Evolutionary conservation across 2,888 invertebrate species (phyloP).

Genomic region (Hypena proboscidalis): DNA sequence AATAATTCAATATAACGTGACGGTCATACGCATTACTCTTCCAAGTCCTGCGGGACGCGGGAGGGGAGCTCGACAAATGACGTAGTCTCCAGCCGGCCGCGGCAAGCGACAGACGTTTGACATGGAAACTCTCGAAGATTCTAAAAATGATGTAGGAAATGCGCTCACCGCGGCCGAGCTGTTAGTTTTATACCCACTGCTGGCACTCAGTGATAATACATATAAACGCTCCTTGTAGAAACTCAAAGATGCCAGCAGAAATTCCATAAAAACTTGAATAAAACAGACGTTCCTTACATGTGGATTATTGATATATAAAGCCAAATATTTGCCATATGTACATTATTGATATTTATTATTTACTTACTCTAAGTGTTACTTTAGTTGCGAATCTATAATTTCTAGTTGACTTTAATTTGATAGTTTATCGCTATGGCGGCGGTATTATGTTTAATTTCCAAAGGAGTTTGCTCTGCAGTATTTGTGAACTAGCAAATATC

Average conservation of each 20-base stretch:
- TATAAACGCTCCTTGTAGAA: slow-evolving; percentile 26
- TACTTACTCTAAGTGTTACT: slow-evolving; percentile 59
- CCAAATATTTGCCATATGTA: slow-evolving; percentile 84
- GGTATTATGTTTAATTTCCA: slow-evolving; percentile 46
- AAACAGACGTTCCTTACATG: slow-evolving; percentile 53
- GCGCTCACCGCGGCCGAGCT: slow-evolving; percentile 6
- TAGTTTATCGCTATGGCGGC: slow-evolving; percentile 36
- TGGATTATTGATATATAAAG: slow-evolving; percentile 70
- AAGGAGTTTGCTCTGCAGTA: slow-evolving; percentile 76
- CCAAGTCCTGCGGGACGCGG: too few species aligned
- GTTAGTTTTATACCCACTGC: slow-evolving; percentile 38
- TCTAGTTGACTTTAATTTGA: slow-evolving; percentile 47
- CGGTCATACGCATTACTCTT: too few species aligned
- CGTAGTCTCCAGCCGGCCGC: too few species aligned
- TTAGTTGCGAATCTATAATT: slow-evolving; percentile 59
- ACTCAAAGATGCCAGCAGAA: slow-evolving; percentile 30
- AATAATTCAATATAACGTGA: too few species aligned
- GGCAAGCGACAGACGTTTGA: too few species aligned
- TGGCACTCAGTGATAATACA: slow-evolving; percentile 43
- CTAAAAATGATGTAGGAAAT: too few species aligned
- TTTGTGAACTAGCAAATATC: slow-evolving; percentile 78
- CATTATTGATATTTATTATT: slow-evolving; percentile 76
- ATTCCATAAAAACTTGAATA: slow-evolving; percentile 39
- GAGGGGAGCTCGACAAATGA: too few species aligned
- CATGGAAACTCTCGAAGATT: too few species aligned